Percentiles rank a stretch among this genome's conserved stretches.
These are phyloP conservation scores for Nemurella pictetii DNA, from an alignment of 2,888 invertebrate species.

Conservation along the genomic window DNA sequence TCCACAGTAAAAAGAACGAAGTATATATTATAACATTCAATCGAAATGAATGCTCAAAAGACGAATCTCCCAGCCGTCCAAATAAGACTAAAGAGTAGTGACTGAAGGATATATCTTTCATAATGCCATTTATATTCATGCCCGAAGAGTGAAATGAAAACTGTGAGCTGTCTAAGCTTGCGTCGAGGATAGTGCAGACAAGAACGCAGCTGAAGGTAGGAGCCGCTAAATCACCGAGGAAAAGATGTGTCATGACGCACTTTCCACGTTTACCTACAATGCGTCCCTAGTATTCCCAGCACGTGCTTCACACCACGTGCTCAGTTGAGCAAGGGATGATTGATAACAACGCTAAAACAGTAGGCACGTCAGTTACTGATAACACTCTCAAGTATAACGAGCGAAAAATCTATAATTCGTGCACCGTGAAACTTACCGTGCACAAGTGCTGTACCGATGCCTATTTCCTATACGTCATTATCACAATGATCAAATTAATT, in stretches of 20 bases:
- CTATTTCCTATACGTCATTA: neutral
- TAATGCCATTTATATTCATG: neutral
- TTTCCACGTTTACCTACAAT: neutral
- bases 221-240: too few relatives aligned
- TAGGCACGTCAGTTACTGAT: neutral
- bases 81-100: neutral
- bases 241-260: neutral
- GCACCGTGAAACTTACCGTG: neutral
- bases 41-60: neutral
- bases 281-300: neutral
- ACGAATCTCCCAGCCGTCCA: neutral
- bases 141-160: neutral
- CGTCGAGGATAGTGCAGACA: neutral
- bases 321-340: neutral
- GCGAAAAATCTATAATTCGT: neutral
- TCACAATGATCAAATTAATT: conserved; percentile 19
- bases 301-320: neutral
- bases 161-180: neutral
- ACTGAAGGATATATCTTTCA: neutral
- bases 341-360: neutral
- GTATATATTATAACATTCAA: neutral
- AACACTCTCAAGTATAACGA: neutral
- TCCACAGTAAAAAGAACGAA: neutral
- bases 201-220: neutral
- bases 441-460: neutral